These are phyloP conservation scores for Caerostris extrusa DNA, from an alignment of 1,140 invertebrate genomes.

Conservation along the genomic window DNA sequence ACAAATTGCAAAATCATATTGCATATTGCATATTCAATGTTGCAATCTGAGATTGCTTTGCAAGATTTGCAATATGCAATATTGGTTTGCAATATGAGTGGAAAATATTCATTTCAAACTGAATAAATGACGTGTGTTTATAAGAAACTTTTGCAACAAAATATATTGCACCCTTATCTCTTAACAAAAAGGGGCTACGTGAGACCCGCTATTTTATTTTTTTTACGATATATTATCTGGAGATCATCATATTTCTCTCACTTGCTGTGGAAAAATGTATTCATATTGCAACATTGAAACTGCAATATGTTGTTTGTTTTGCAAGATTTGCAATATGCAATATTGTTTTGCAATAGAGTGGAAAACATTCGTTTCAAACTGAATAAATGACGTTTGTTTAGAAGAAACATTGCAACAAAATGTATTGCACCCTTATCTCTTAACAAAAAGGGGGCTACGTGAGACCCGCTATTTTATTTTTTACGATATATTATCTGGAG, in stretches of 20 bases:
- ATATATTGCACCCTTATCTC: neutral
- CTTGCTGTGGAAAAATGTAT: neutral
- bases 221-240: neutral
- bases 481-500: neutral
- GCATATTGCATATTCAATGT: neutral
- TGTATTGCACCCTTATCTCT: neutral
- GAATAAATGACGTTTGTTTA: neutral
- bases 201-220: neutral
- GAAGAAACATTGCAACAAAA: neutral
- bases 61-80: too few relatives aligned
- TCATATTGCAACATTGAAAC: neutral
- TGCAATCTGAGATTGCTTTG: too few relatives aligned
- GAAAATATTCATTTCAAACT: neutral
- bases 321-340: too few relatives aligned
- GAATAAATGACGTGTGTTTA: neutral
- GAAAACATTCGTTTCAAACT: neutral
- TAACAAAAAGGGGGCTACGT: conserved; percentile 16
- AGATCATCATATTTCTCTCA: neutral
- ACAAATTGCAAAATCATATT: neutral
- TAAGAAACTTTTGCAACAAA: neutral
- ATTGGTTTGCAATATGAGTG: too few relatives aligned
- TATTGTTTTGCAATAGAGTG: too few relatives aligned
- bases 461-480: neutral
- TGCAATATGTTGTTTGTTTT: too few relatives aligned
- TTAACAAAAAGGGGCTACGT: conserved; percentile 6